Evolutionary conservation across 2,888 invertebrate species (phyloP).

Genomic region (Acrobasis consociella): DNA sequence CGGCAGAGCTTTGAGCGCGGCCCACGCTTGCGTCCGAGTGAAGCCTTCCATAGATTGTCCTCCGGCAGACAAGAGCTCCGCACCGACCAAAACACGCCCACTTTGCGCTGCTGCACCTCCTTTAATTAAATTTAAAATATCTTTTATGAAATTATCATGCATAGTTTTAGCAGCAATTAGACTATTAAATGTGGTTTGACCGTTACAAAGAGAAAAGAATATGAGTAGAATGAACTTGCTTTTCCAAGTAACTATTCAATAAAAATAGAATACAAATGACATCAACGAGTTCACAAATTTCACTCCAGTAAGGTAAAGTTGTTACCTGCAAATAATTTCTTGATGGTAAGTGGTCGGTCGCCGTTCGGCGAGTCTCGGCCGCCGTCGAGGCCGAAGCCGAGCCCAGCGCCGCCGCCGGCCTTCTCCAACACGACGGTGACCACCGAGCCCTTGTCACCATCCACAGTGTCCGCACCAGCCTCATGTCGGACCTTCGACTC

Average conservation of each 20-base stretch:
- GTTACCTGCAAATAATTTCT: conserved; percentile 96
- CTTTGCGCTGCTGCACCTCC: conserved; percentile 95
- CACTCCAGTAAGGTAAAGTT: too few species aligned
- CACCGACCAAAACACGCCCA: conserved; percentile 91
- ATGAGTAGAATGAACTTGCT: too few species aligned
- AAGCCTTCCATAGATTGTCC: conserved; percentile 90
- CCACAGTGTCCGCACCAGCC: conserved; percentile 33
- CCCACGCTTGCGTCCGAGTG: conserved; percentile 98
- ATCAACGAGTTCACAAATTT: too few species aligned
- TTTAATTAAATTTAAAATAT: conserved; percentile 54
- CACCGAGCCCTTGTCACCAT: conserved; percentile 48
- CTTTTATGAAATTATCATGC: too few species aligned
- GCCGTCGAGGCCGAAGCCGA: conserved; percentile 97
- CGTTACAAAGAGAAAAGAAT: too few species aligned
- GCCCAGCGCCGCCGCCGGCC: conserved; percentile 88
- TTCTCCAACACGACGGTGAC: conserved; percentile 79
- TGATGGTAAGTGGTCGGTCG: conserved; percentile 93
- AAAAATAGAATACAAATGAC: too few species aligned
- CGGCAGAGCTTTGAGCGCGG: conserved; percentile 93
- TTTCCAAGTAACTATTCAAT: too few species aligned
- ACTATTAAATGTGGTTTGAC: too few species aligned
- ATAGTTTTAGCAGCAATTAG: too few species aligned
- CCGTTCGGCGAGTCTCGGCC: conserved; percentile 95
- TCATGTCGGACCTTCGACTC: conserved; percentile 68
- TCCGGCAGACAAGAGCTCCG: conserved; percentile 93